Base-by-base conservation (phyloP, 2,113 vertebrate genomes). In the Brachypteracias leptosomus region DNA sequence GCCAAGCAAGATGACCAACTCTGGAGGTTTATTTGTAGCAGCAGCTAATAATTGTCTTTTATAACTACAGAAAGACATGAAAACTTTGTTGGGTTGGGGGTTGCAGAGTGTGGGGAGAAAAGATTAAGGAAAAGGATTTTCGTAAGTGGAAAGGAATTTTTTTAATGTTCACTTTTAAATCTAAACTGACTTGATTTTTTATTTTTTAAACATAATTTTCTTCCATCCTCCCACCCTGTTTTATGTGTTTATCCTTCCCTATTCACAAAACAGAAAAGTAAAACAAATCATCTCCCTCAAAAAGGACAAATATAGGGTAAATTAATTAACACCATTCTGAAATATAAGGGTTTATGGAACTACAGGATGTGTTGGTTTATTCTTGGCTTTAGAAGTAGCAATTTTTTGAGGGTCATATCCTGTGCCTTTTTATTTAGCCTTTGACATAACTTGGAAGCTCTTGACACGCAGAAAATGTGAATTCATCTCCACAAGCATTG, bases 341-440 rank as follows among this genome's bases (percentile, higher is more conserved):
- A 90, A 58, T 26, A 35, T 33, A 88, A 77, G 16, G 31, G 24
- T 70, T 85, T 79, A 75, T 42, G 42, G 85, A 85, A 58, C 33
- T 55, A 61, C 84, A 96, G 86, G 91, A 95, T 77, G 70, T 62
- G 29, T 62, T 87, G 59, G 65, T 96, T 94, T 93, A 73, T 72
- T 92, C 89, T 83, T 29, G n/a, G 51, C 85, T 76, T 78, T 61
- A 59, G 77, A 89, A 91, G 5, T 11, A 82, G 42, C 36, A 82
- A 33, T 33, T 83, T 93, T 91, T 65, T 67, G 68, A 90, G 85
- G 79, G 80, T 83, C 77, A 81, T 11, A 96, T 95, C 84, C 93
- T 89, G 59, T 38, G 40, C 74, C 70, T 91, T 95, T 94, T 91
- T 81, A 52, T 81, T 75, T 63, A 90, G 65, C 73, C 92, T 90